These are phyloP conservation scores for Pseudochirops cupreus DNA, from an alignment of 2,797 vertebrate species.

Conservation along the genomic window DNA sequence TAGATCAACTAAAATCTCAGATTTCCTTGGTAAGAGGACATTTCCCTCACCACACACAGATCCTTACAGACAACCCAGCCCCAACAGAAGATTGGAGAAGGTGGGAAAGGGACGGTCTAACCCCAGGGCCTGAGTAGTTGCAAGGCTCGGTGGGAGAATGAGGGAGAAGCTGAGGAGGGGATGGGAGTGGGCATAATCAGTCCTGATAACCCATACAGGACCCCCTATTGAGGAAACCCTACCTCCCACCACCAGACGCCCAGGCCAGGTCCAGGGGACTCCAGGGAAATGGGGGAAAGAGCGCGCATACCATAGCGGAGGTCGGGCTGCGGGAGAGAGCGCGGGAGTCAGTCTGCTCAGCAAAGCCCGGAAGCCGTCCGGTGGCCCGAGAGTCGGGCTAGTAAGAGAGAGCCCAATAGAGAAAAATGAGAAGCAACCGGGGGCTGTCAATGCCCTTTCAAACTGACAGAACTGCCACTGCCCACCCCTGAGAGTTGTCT, in stretches of 20 bases:
- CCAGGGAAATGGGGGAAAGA: too few species aligned
- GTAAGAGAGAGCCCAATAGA: conserved; percentile 31
- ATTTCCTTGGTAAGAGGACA: conserved; percentile 65
- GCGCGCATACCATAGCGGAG: not conserved
- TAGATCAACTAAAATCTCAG: conserved; percentile 61
- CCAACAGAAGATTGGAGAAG: conserved; percentile 8
- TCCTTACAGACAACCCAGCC: too few species aligned
- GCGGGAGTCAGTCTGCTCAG: not conserved
- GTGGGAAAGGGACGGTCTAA: conserved; percentile 10
- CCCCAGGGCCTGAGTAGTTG: not conserved
- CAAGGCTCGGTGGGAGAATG: too few species aligned
- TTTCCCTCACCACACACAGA: not conserved
- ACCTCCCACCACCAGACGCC: too few species aligned
- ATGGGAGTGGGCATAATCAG: not conserved
- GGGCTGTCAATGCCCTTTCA: conserved; percentile 50
- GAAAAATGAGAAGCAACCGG: conserved; percentile 4
- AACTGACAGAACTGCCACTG: not conserved
- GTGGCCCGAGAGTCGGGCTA: conserved; percentile 22
- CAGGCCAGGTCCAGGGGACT: not conserved
- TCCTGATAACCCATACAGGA: not conserved
- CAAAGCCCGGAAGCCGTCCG: not conserved
- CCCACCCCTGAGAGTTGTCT: not conserved
- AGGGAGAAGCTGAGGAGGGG: too few species aligned
- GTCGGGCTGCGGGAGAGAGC: not conserved
- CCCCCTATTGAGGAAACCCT: not conserved